These are phyloP conservation scores for Crepidodera aurea DNA, from an alignment of 2,888 invertebrate genomes.

Conservation along the genomic window DNA sequence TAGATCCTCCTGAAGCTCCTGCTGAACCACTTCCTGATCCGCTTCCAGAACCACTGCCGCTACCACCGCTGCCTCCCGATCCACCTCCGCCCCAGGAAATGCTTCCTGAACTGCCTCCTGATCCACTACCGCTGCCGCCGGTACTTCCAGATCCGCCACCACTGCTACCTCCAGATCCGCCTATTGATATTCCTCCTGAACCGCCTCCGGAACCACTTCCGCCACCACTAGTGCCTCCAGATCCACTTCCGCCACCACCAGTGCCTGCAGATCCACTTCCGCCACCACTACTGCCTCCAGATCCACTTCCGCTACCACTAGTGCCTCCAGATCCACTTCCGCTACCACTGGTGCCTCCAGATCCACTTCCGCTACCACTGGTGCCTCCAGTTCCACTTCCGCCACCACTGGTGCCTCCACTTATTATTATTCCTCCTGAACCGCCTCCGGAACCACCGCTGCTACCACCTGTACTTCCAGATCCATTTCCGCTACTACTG, in stretches of 20 bases:
- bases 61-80: constrained; percentile 1
- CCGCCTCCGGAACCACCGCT: neutral
- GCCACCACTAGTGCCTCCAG: neutral
- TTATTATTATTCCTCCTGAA: too few species aligned
- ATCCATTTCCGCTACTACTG: neutral
- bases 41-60: neutral
- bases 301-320: neutral
- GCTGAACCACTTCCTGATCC: neutral
- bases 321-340: neutral
- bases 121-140: neutral
- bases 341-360: neutral
- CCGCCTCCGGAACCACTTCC: neutral
- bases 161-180: neutral
- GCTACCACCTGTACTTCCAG: neutral
- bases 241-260: neutral
- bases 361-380: neutral
- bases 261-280: neutral
- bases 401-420: neutral
- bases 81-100: constrained; percentile 7
- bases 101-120: constrained; percentile 10
- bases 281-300: neutral
- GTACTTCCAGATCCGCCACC: neutral
- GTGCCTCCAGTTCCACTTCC: neutral
- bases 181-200: neutral
- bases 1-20: neutral